Evolutionary conservation across 2,888 invertebrate genomes (phyloP), one percentile per base, ranked within the genome.

Genomic region (Pachydiplax longipennis): DNA sequence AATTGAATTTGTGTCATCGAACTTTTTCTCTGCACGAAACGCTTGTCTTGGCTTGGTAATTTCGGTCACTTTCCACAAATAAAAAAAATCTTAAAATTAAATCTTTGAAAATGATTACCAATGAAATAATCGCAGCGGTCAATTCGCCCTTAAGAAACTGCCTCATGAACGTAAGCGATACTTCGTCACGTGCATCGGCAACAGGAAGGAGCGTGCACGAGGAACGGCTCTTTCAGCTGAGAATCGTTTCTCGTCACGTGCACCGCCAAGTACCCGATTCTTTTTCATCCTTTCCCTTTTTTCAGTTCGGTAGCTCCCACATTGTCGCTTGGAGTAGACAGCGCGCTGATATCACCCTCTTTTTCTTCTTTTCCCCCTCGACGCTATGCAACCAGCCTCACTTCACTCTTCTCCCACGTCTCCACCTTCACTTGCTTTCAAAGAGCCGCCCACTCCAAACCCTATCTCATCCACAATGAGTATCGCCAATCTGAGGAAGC

Each of bases 251-350:
- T 73, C 25, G 73, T 73, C 73, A 73, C 73, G 73, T 73, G 25
- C 65, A 65, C 5, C 61, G 61, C 25, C 44, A 65, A 73, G 73
- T 13, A 73, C 73, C 73, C 73, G 31, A 73, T 31, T 73, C 73
- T 31, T 73, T 73, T 73, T n/a, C 87, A 58, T 83, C 83, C 83
- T 53, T 22, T 61, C 31, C 61, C 53, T 87, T 61, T 87, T 58
- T 87, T 65, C 61, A 22, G 22, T 58, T 61, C 61, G 87, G 87
- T 73, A 31, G 73, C 25, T 73, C 25, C n/a, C 35, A 61, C 87
- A 37, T 18, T 37, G 87, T 35, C 83, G 35, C 87, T 37, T 87
- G 87, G 61, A 87, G 87, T 87, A 61, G 87, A 87, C 87, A 87
- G 87, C 37, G 37, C 61, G 37, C 61, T 87, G 87, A 87, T 87